These are phyloP conservation scores for Orchesella cincta DNA, from an alignment of 1,140 invertebrate genomes.

Conservation along the genomic window DNA sequence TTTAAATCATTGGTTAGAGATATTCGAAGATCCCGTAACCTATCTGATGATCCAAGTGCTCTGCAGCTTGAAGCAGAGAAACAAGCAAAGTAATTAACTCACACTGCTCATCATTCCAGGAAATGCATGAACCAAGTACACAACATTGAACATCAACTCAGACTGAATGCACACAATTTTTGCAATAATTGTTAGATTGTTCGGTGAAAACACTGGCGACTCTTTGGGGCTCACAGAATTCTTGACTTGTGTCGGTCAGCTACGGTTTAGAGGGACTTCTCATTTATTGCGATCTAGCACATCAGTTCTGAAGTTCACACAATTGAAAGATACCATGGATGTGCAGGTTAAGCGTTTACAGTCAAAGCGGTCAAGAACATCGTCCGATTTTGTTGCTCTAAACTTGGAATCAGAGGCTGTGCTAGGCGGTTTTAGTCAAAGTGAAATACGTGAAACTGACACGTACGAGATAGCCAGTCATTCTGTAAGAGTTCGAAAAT, in stretches of 20 bases:
- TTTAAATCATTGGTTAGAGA: constrained; percentile 57
- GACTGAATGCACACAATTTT: too few species aligned
- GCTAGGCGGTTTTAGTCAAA: neutral
- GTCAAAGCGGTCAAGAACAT: neutral
- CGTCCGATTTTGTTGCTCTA: neutral
- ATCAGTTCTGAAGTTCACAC: constrained; percentile 35
- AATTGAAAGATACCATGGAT: neutral
- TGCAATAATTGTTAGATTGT: constrained; percentile 55
- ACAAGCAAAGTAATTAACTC: constrained; percentile 58
- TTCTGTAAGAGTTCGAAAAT: constrained; percentile 60
- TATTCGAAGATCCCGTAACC: constrained; percentile 56
- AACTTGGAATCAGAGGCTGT: neutral
- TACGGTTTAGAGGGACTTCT: constrained; percentile 64
- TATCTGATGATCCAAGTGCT: constrained; percentile 54
- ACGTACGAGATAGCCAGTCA: constrained; percentile 62
- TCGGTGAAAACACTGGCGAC: constrained; percentile 55
- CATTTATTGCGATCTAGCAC: constrained; percentile 56
- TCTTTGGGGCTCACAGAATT: constrained; percentile 58
- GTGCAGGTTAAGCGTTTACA: neutral
- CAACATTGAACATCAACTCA: constrained; percentile 3
- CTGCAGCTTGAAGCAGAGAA: constrained; percentile 56
- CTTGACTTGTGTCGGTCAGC: constrained; percentile 60
- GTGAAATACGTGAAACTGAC: neutral
- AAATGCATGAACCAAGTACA: too few species aligned
- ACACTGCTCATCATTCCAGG: constrained; percentile 50